Conservation (phyloP, 2,113 vertebrate genomes). For the Climacteris rufus region DNA sequence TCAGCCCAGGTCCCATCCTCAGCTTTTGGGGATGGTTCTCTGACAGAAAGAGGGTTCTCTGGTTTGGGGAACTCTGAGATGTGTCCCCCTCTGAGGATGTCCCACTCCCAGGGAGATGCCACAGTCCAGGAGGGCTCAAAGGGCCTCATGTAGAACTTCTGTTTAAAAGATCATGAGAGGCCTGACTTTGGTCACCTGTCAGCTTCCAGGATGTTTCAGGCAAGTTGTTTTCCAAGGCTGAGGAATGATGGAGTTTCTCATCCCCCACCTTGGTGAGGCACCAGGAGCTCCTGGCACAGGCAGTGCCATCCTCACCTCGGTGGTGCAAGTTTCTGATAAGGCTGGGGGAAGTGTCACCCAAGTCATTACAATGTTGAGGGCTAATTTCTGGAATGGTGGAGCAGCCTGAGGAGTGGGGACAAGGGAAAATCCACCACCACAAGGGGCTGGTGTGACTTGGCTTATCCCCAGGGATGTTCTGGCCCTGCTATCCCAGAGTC, state of each 20-base stretch:
- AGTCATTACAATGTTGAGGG: not conserved
- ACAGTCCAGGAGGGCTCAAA: not conserved
- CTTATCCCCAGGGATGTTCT: not conserved
- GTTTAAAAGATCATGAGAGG: rapidly evolving
- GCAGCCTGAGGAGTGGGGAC: not conserved
- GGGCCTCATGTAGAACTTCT: not conserved
- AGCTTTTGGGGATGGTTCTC: not conserved
- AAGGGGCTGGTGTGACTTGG: too few species aligned
- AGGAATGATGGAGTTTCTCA: not conserved
- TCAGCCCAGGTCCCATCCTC: not conserved
- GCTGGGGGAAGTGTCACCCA: too few species aligned
- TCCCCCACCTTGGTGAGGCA: not conserved
- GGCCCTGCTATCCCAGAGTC: rapidly evolving
- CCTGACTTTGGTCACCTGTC: not conserved
- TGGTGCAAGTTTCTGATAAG: not conserved
- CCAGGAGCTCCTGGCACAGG: not conserved
- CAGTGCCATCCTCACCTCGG: rapidly evolving
- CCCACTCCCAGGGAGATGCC: not conserved
- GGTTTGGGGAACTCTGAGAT: too few species aligned
- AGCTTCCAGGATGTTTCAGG: not conserved
- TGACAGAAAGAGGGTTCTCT: too few species aligned
- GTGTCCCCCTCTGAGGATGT: not conserved
- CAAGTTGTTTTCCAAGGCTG: rapidly evolving
- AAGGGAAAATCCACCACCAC: not conserved
- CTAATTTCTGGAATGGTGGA: not conserved